Evolutionary conservation across 2,888 invertebrate genomes (phyloP), one percentile per base, ranked within the genome.

Genomic region (Hyles lineata): DNA sequence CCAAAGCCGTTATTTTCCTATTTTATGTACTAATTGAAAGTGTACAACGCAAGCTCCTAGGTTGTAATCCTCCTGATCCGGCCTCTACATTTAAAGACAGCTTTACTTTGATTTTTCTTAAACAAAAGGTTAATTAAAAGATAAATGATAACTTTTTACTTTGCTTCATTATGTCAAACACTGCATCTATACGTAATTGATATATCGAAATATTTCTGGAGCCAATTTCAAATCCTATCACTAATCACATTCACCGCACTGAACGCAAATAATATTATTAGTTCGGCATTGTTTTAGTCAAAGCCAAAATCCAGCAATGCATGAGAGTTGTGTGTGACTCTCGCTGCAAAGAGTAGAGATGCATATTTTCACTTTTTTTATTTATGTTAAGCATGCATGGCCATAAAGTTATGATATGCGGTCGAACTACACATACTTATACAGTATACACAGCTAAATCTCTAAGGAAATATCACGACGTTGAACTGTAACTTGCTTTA

Each of bases 331-430:
- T 67, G 7, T 23, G 43, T 23, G 23, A 50, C 50, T 17, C 50
- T 17, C 15, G 17, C 67, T 67, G 67, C 43, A 67, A 67, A 55
- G 50, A 67, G 50, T 43, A 67, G 23, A 50, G 67, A 50, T 23
- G 50, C 67, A 67, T 67, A 50, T 67, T 67, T 67, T 67, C 50
- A 67, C n/a, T n/a, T 23, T 67, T 67, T 50, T 25, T 50, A 50
- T 50, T 19, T 50, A 50, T 50, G 50, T 67, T 67, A 67, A 67
- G 50, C 50, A 67, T 50, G 50, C 43, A 50, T 21, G 50, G 67
- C 43, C 67, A 50, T 50, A 67, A 67, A 67, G 11, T 67, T 67
- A 43, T 67, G 67, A 67, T 50, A 67, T 67, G 50, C 43, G 67
- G 67, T 67, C 67, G 21, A 17, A 58, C 29, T 11, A 70, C 29